Percentiles rank a stretch among this genome's conserved stretches.
These are phyloP conservation scores for Eucriotettix oculatus DNA, from an alignment of 2,888 invertebrate genomes.

Conservation along the genomic window DNA sequence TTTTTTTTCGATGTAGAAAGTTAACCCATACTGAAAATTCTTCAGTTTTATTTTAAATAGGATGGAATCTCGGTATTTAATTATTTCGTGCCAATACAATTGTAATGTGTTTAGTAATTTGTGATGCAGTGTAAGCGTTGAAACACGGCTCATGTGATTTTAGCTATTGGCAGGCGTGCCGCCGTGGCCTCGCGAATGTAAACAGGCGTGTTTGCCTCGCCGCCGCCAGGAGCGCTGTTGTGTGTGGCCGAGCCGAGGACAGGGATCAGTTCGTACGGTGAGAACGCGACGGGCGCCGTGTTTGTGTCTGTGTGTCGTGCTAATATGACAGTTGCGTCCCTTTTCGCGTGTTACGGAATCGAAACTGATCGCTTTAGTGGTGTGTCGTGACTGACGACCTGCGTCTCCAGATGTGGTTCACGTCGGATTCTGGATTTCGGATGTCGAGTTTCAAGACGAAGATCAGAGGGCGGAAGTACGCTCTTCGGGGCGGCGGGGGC, in stretches of 20 bases:
- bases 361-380: neutral
- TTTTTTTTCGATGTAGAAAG: too few species aligned
- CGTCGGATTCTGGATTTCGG: constrained; percentile 22
- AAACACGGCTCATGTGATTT: too few species aligned
- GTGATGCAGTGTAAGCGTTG: too few species aligned
- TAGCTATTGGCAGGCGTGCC: too few species aligned
- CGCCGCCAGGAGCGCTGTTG: too few species aligned
- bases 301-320: neutral
- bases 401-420: constrained; percentile 21
- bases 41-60: too few species aligned
- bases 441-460: constrained; percentile 27
- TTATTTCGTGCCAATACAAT: too few species aligned
- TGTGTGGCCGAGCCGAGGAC: neutral
- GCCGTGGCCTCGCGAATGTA: too few species aligned
- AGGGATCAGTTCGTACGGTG: neutral
- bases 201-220: too few species aligned
- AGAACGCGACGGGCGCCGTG: neutral
- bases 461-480: constrained; percentile 19
- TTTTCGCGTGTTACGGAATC: neutral
- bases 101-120: too few species aligned
- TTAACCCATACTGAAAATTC: too few species aligned
- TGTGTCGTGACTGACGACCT: constrained; percentile 4
- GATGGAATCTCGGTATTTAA: too few species aligned
- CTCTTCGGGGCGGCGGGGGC: constrained; percentile 23
- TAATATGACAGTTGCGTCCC: neutral